Evolutionary conservation across 2,113 vertebrate genomes (phyloP).

Genomic region (Stegastes partitus): DNA sequence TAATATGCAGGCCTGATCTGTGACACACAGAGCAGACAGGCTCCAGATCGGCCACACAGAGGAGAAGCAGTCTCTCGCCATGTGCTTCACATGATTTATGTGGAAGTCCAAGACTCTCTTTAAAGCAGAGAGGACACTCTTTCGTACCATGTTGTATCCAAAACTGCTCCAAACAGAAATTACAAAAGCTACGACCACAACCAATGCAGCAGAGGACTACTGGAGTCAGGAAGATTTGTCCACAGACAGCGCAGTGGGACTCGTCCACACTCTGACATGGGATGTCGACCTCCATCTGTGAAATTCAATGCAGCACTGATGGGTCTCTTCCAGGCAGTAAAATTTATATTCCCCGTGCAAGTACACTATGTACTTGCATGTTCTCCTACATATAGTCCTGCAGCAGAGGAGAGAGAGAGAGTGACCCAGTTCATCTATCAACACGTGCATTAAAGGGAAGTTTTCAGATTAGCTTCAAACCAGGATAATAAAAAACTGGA

Average conservation of each 20-base stretch:
- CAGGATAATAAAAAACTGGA: background rate
- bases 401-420: constrained; percentile 11
- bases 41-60: constrained; percentile 54
- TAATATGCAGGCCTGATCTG: constrained; percentile 35
- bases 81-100: constrained; percentile 50
- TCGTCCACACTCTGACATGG: constrained; percentile 48
- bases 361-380: constrained; percentile 34
- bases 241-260: constrained; percentile 53
- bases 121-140: constrained; percentile 63
- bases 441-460: background rate
- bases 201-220: constrained; percentile 63
- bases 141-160: constrained; percentile 54
- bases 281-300: constrained; percentile 47
- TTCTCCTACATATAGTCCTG: background rate
- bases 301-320: constrained; percentile 31
- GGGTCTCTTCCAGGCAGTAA: background rate
- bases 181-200: constrained; percentile 64
- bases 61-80: constrained; percentile 25
- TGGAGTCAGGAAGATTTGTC: constrained; percentile 55
- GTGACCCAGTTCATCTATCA: constrained; percentile 20
- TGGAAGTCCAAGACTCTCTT: constrained; percentile 31
- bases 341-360: constrained; percentile 7
- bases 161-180: constrained; percentile 58
- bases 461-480: constrained; percentile 3
- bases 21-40: constrained; percentile 48